Evolutionary conservation across 2,888 invertebrate genomes (phyloP).

Genomic region (Thymelicus acteon): DNA sequence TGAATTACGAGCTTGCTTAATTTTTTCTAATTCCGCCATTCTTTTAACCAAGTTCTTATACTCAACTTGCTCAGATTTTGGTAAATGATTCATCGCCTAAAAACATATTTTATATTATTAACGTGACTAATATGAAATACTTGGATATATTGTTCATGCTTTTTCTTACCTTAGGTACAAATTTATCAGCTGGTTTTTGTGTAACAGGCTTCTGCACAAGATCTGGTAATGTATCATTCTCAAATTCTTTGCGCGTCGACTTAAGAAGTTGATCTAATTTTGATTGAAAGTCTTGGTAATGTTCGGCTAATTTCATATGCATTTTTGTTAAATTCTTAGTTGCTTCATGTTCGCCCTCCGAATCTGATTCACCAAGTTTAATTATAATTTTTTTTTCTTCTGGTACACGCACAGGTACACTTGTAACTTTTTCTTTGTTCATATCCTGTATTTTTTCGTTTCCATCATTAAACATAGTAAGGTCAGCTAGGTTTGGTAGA

Average conservation of each 20-base stretch:
- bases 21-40: constrained; percentile 79
- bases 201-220: constrained; percentile 55
- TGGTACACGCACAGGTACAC: constrained; percentile 45
- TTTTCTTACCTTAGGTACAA: constrained; percentile 71
- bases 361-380: constrained; percentile 75
- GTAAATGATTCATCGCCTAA: constrained; percentile 71
- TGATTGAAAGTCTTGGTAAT: constrained; percentile 70
- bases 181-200: constrained; percentile 65
- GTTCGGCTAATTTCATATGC: constrained; percentile 76
- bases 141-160: neutral
- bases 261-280: constrained; percentile 76
- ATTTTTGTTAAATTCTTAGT: constrained; percentile 81
- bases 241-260: constrained; percentile 73
- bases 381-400: constrained; percentile 77
- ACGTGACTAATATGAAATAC: neutral
- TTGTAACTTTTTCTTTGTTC: constrained; percentile 35
- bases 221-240: constrained; percentile 64
- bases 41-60: constrained; percentile 76
- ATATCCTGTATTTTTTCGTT: constrained; percentile 45
- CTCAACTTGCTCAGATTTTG: constrained; percentile 79
- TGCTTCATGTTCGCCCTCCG: constrained; percentile 80
- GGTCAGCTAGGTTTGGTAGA: constrained; percentile 70
- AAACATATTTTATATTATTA: constrained; percentile 29
- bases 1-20: constrained; percentile 70
- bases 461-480: constrained; percentile 52